These are phyloP conservation scores for Cataglyphis altisquamis DNA, from an alignment of 2,888 invertebrate genomes.

Conservation along the genomic window DNA sequence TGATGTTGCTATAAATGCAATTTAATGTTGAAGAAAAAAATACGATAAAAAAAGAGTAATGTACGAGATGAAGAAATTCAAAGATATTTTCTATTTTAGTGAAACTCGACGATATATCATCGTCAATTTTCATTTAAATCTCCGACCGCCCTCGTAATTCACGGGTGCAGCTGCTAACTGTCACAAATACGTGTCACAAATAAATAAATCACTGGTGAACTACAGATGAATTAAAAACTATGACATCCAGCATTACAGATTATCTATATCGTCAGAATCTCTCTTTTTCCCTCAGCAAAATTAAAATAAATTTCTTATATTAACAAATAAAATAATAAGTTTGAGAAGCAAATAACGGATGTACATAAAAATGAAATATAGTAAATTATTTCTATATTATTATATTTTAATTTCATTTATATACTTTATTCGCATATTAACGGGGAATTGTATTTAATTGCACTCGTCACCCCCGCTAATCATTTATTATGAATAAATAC, in stretches of 20 bases:
- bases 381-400: neutral
- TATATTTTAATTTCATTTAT: neutral
- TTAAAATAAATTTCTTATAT: neutral
- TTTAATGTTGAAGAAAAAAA: neutral
- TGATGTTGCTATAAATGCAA: neutral
- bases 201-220: conserved; percentile 41
- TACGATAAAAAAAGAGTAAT: neutral
- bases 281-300: neutral
- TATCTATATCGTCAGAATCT: neutral
- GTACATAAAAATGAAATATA: neutral
- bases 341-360: neutral
- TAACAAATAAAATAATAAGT: neutral
- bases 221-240: conserved; percentile 34
- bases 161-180: conserved; percentile 34
- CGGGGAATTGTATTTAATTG: neutral
- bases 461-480: neutral
- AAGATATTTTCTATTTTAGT: conserved; percentile 19
- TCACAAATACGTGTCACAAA: conserved; percentile 29
- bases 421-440: neutral
- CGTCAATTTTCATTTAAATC: conserved; percentile 49
- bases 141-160: conserved; percentile 41
- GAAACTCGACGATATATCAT: conserved; percentile 26
- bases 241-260: conserved; percentile 19
- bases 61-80: neutral
- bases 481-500: neutral